Evolutionary conservation across 2,888 invertebrate genomes (phyloP), one percentile per base, ranked within the genome.

Genomic region (Acleris emargana): DNA sequence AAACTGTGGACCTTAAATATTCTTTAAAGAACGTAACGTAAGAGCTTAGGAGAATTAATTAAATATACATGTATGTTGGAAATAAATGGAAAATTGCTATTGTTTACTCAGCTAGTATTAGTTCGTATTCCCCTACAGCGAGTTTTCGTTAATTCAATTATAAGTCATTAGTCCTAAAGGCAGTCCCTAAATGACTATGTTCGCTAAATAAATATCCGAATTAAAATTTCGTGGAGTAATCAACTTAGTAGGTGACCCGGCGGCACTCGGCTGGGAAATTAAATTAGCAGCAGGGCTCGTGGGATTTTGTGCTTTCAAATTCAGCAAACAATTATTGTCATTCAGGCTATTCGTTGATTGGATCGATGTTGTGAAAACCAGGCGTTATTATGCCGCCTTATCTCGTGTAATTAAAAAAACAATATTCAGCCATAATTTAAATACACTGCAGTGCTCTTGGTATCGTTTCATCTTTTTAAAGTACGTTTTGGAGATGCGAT

Each of bases 241-340:
- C 64, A 59, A 59, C 53, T 49, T 64, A 64, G 60, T 57, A 32
- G 59, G 50, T 55, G 66, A 66, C 61, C 57, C 61, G 45, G 51
- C 57, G 61, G 47, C 57, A 61, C 47, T 66, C 57, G 9, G 49
- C 59, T 5, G 47, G 49, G 57, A 61, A 66, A 57, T 66, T 66
- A 52, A 66, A 66, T 66, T 66, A 51, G 51, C 55, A 57, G 25
- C 51, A 18, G 22, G 45, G 11, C 66, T 57, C 66, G 32, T 32
- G 60, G 66, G 60, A 57, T 54, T 50, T 18, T 28, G 43, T 49
- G 59, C 38, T 57, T 61, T 57, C 61, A 52, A 66, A 57, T 66
- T 60, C 22, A 28, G 42, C 22, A 60, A 57, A 49, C 60, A 61
- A 66, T 61, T 51, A 50, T 47, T 42, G 43, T 64, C 53, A 42